Evolutionary conservation across 2,888 invertebrate species (phyloP).

Genomic region (Rhyacophila evoluta): DNA sequence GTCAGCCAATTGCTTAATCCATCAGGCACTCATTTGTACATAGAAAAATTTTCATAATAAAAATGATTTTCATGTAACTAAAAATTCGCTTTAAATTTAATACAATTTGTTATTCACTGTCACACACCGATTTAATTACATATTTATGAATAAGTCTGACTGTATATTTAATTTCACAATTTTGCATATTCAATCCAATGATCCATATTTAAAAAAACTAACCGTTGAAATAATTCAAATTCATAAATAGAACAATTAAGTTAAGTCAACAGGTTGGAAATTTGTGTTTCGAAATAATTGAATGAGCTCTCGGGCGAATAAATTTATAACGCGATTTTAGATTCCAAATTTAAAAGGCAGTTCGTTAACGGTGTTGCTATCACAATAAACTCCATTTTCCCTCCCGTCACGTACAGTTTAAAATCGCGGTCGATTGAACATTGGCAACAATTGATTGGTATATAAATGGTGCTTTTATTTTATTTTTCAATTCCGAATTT

Average conservation of each 20-base stretch:
- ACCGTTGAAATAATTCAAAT: not conserved
- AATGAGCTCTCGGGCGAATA: not conserved
- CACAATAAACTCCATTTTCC: slow-evolving; percentile 13
- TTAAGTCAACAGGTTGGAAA: slow-evolving; percentile 19
- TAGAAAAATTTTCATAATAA: no score
- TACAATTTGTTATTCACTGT: no score
- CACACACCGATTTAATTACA: no score
- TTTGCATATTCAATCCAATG: no score
- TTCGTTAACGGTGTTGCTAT: slow-evolving; percentile 17
- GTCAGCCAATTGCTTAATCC: no score
- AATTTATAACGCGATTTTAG: slow-evolving; percentile 8
- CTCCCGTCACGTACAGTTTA: slow-evolving; percentile 17
- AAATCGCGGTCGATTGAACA: not conserved
- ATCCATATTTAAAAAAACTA: no score
- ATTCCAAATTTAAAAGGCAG: slow-evolving; percentile 1
- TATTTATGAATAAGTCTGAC: no score
- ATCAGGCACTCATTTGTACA: no score
- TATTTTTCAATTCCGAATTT: no score
- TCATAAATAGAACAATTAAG: slow-evolving; percentile 4
- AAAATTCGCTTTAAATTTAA: no score
- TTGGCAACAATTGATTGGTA: not conserved
- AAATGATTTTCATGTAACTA: no score
- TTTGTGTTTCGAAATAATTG: slow-evolving; percentile 8
- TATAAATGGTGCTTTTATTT: not conserved
- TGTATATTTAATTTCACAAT: no score